Evolutionary conservation across 2,888 invertebrate species (phyloP).

Genomic region (Scelioninae gen. 1): DNA sequence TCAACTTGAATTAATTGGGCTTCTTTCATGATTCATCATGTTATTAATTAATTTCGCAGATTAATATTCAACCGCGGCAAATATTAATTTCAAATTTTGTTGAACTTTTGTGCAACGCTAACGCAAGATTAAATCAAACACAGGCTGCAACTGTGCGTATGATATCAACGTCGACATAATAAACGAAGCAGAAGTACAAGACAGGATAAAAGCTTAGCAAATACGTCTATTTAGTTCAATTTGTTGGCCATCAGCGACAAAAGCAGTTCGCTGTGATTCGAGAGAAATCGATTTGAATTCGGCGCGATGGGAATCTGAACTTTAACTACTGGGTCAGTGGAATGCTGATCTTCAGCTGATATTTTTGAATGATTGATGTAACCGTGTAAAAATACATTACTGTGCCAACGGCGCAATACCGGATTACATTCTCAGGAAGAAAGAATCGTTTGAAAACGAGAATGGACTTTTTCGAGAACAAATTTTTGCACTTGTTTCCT

Average conservation of each 20-base stretch:
- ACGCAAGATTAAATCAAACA: conserved; percentile 35
- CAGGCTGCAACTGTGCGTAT: conserved; percentile 25
- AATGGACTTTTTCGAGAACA: conserved; percentile 6
- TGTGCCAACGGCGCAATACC: neutral
- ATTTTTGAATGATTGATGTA: conserved; percentile 34
- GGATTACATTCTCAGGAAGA: conserved; percentile 8
- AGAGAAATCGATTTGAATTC: conserved; percentile 37
- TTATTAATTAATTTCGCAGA: conserved; percentile 33
- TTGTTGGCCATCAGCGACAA: conserved; percentile 32
- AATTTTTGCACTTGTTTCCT: conserved; percentile 24
- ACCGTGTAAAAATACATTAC: conserved; percentile 16
- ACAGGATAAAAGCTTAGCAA: conserved; percentile 55
- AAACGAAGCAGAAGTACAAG: conserved; percentile 51
- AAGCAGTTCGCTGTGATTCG: conserved; percentile 26
- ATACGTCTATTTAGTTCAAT: conserved; percentile 49
- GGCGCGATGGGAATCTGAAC: conserved; percentile 29
- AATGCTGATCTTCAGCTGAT: conserved; percentile 37
- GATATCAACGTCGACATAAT: conserved; percentile 44
- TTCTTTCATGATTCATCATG: conserved; percentile 17
- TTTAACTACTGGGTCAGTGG: conserved; percentile 42
- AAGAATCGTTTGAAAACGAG: conserved; percentile 23
- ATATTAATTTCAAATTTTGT: conserved; percentile 35
- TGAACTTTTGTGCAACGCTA: conserved; percentile 15
- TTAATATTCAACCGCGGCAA: conserved; percentile 24
- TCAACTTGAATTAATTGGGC: conserved; percentile 18